Evolutionary conservation across 2,797 vertebrate genomes (phyloP).

Genomic region (Muscicapa comitata): DNA sequence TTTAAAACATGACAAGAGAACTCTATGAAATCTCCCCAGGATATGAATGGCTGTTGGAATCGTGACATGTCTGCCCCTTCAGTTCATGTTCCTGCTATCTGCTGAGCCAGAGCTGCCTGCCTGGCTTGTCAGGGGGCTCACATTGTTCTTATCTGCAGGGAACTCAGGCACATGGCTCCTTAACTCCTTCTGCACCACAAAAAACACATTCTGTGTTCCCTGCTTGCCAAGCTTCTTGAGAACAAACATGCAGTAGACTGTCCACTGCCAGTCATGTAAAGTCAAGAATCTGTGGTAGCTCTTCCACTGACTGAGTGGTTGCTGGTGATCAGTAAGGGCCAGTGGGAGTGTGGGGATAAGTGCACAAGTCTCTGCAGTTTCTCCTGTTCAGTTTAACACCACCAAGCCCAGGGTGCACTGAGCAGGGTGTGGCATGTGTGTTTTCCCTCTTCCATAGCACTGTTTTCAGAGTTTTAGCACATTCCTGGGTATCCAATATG

Average conservation of each 20-base stretch:
- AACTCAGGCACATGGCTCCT: background rate
- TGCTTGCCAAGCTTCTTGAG: background rate
- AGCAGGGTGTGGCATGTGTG: accelerated
- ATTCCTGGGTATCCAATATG: background rate
- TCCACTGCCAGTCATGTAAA: background rate
- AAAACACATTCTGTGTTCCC: background rate
- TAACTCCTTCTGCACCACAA: background rate
- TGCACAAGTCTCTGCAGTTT: background rate
- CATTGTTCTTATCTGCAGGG: background rate
- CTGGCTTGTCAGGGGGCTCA: background rate
- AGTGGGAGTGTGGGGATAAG: background rate
- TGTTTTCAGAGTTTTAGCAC: background rate
- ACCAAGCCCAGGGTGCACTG: background rate
- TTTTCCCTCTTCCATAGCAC: background rate
- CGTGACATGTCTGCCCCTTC: background rate
- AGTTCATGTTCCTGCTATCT: background rate
- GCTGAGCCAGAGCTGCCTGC: constrained; percentile 11
- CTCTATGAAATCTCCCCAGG: constrained; percentile 9
- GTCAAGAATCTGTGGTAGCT: background rate
- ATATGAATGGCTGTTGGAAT: background rate
- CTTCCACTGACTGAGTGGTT: background rate
- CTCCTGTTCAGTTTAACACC: background rate
- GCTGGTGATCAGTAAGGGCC: background rate
- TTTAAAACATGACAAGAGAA: constrained; percentile 2
- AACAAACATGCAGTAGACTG: background rate